Base-by-base conservation (phyloP, 2,113 vertebrate species). In the Harpagus bidentatus region DNA sequence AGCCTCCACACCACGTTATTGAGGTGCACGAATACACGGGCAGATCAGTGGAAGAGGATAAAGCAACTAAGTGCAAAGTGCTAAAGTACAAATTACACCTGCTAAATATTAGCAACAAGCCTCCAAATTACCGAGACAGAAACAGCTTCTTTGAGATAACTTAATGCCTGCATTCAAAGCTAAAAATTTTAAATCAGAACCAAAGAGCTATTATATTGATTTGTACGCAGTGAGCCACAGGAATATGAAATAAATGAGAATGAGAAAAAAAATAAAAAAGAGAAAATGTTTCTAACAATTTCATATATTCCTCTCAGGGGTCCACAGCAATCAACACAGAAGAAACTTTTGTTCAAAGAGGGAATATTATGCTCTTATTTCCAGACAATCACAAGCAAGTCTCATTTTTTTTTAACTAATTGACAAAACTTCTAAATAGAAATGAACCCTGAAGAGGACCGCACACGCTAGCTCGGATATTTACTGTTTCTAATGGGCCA, bases 201-300 rank as follows among this genome's bases (percentile, higher is more conserved):
- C 82, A 21, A 50, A 67, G 55, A 74, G 69, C 88, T 91, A 74
- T 93, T 94, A 58, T 63, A 96, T 94, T 43, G 90, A 96, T 97
- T 77, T 50, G 50, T 50, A 71, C 7, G 0, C 43, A 3, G 36
- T 1, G 71, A 95, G 43, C 36, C 34, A 38, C 28, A 23, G 79
- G 53, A 78, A 81, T 5, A 73, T 3, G 6, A 74, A 95, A 93
- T 25, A 88, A 77, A 82, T 53, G 55, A 70, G 58, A 23, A 6
- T 2, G 18, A 15, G 6, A 5, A 8, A 21, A 11, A 13, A 28
- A 13, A 2, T 25, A 29, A 29, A 23, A 82, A 45, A 67, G 16
- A 63, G 42, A 55, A 95, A 91, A 91, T 5, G 26, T 71, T 93
- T 59, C 32, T 48, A 79, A 79, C 38, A 38, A 40, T 78, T 61